A percentile compares a stretch with the other conserved stretches of the same genome.
Conservation (phyloP, 2,797 vertebrate genomes). For the Enteromius viviparus region DNA sequence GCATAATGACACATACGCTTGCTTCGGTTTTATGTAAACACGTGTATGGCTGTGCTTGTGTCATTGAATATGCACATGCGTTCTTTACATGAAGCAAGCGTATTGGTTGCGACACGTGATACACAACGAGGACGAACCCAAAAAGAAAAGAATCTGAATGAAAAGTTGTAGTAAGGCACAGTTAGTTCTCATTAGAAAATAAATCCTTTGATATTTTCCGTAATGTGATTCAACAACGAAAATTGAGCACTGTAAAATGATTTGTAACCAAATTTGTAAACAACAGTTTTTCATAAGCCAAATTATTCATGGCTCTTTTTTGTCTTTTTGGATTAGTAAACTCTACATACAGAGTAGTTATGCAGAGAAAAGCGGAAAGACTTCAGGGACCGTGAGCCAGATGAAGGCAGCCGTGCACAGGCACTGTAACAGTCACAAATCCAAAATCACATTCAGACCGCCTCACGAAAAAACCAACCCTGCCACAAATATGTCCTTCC, state of each 20-base stretch:
- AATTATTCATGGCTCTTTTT: constrained; percentile 14
- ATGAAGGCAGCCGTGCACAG: constrained; percentile 17
- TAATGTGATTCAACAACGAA: background rate
- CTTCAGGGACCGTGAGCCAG: constrained; percentile 20
- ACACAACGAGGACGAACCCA: background rate
- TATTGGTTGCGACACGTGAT: too few relatives aligned
- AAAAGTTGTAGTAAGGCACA: background rate
- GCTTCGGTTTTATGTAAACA: background rate
- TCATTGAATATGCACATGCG: background rate
- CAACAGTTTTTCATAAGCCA: background rate
- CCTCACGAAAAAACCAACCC: background rate
- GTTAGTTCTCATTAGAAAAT: background rate
- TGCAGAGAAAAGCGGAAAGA: constrained; percentile 18
- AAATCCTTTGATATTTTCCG: background rate
- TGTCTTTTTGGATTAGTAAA: constrained; percentile 23
- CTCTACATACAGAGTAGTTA: constrained; percentile 1
- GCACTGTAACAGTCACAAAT: constrained; percentile 20
- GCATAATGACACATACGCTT: background rate
- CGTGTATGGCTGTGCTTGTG: too few relatives aligned
- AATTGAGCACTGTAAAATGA: background rate
- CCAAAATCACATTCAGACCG: constrained; percentile 27
- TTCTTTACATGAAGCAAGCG: too few relatives aligned
- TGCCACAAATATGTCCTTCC: constrained; percentile 35
- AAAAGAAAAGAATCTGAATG: background rate
- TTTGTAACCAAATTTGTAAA: constrained; percentile 28